Conservation (phyloP, 1,140 invertebrate genomes). For the Lerema accius region DNA sequence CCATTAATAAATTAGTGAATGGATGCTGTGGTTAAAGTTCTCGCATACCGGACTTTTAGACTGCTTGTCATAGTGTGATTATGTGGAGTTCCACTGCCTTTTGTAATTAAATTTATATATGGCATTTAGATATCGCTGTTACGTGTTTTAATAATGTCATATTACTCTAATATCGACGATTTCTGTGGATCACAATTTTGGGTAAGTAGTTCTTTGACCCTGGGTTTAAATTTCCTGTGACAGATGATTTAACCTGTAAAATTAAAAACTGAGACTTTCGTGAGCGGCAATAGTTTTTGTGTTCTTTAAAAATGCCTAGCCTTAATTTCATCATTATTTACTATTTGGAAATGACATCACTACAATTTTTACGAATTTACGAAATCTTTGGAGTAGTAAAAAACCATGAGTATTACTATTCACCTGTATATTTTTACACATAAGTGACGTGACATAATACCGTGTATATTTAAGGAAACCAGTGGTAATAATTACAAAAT, state of each 20-base stretch:
- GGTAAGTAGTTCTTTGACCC: constrained; percentile 82
- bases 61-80: background rate
- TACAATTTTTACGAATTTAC: background rate
- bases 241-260: background rate
- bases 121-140: constrained; percentile 19
- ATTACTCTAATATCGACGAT: constrained; percentile 82
- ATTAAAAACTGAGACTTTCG: too few relatives aligned
- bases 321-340: background rate
- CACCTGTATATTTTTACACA: background rate
- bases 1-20: constrained; percentile 31
- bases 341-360: background rate
- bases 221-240: constrained; percentile 21
- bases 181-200: constrained; percentile 87
- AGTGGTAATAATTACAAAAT: background rate
- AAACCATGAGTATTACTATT: background rate
- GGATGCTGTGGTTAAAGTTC: constrained; percentile 23
- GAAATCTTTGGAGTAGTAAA: background rate
- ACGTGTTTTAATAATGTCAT: constrained; percentile 63
- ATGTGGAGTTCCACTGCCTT: background rate
- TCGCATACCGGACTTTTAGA: background rate
- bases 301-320: too few relatives aligned
- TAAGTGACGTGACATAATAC: background rate
- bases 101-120: constrained; percentile 12
- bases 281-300: too few relatives aligned
- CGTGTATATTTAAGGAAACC: background rate